These are phyloP conservation scores for Uloborus plumipes DNA, from an alignment of 2,888 invertebrate genomes.

Conservation along the genomic window DNA sequence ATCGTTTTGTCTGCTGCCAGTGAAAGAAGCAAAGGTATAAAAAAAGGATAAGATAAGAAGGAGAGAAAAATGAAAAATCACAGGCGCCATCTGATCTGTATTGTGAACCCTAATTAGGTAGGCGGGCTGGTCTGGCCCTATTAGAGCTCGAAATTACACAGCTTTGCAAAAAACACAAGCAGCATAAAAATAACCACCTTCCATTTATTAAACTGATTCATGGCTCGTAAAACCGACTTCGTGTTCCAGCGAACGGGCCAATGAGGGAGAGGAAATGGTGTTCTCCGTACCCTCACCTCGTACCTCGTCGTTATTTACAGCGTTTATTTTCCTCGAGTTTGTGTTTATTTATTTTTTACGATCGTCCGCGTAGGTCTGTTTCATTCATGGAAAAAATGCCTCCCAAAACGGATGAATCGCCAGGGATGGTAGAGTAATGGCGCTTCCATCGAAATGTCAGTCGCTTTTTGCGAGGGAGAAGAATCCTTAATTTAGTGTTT, in stretches of 20 bases:
- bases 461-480: no score
- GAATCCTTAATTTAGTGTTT: no score
- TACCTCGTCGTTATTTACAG: neutral
- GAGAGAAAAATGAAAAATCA: conserved; percentile 11
- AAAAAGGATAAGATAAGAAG: neutral
- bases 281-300: conserved; percentile 5
- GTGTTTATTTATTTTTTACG: conserved; percentile 10
- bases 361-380: conserved; percentile 1
- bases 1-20: no score
- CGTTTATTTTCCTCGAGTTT: conserved; percentile 8
- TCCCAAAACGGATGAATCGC: neutral
- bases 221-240: conserved; percentile 37
- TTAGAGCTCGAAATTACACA: conserved; percentile 54
- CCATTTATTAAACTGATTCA: conserved; percentile 61
- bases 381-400: conserved; percentile 17
- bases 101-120: conserved; percentile 54
- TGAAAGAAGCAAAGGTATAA: no score
- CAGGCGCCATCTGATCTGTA: conserved; percentile 52
- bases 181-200: conserved; percentile 17
- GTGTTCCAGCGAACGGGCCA: conserved; percentile 19
- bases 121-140: conserved; percentile 44
- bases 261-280: conserved; percentile 5
- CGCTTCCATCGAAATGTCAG: no score
- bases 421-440: no score
- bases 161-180: conserved; percentile 37